Evolutionary conservation across 2,113 vertebrate genomes (phyloP), one percentile per base, ranked within the genome.

Genomic region (Opisthocomus hoazin): DNA sequence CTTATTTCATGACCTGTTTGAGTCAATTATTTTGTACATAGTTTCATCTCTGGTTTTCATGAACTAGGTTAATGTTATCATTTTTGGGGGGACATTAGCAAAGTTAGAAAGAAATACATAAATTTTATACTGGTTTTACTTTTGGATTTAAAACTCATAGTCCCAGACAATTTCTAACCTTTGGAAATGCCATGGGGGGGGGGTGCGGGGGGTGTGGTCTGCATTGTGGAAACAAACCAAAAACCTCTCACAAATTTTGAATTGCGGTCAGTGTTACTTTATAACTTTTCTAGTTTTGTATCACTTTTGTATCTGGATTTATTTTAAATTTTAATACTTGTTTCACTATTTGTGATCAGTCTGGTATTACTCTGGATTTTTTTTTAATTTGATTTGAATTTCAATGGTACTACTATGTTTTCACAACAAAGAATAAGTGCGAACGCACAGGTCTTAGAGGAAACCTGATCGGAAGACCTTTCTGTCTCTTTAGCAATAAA

Each of bases 1-100:
- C 4, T 56, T 36, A 0, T 0, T 46, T 43, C 5, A 3, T 54
- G 6, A 8, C 21, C 4, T 45, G 6, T 43, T 81, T 71, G n/a
- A 70, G 24, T 51, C 10, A 74, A 34, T 14, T 39, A 8, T 21
- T 70, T 39, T 26, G 3, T 65, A 15, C 13, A 7, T 16, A 11
- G 2, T 32, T 71, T 61, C 6, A 27, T 64, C 70, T 45, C 13
- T 61, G 24, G 10, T 41, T 57, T 73, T 53, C 2, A 10, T 46
- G 50, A 66, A 26, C 20, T 51, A 34, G 29, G 29, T 26, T 4
- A 61, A 50, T 50, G 16, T 21, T 50, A 26, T 4, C 46, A 6
- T 34, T 68, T 16, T 54, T 43, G 39, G 20, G 19, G 14, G 16
- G 29, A 36, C 9, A 45, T 32, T n/a, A 36, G 3, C 18, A 70